Evolutionary conservation across 2,113 vertebrate species (phyloP).

Genomic region (Petaurus breviceps): DNA sequence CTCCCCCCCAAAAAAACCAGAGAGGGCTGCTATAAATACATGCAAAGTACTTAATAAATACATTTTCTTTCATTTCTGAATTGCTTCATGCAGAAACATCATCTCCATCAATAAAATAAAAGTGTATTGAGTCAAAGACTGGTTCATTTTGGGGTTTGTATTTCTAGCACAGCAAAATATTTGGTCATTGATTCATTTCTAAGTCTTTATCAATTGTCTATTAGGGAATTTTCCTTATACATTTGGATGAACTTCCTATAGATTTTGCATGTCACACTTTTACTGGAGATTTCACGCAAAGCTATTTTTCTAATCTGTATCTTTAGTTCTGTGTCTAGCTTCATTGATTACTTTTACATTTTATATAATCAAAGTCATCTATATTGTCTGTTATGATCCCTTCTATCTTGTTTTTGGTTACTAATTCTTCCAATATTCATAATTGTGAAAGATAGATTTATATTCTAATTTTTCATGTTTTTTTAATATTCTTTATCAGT

Average conservation of each 20-base stretch:
- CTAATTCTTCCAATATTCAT: not conserved
- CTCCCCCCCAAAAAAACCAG: no score
- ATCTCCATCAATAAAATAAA: not conserved
- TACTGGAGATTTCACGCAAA: not conserved
- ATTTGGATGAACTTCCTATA: not conserved
- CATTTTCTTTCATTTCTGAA: not conserved
- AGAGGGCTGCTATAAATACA: no score
- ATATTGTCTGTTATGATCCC: not conserved
- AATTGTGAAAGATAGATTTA: not conserved
- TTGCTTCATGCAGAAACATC: not conserved
- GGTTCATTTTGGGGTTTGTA: not conserved
- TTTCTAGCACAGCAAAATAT: not conserved
- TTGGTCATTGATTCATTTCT: not conserved
- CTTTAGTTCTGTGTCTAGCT: not conserved
- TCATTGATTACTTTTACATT: not conserved
- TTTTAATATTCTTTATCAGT: not conserved
- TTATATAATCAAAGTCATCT: not conserved
- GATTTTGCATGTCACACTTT: not conserved
- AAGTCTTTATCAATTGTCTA: not conserved
- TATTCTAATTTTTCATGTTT: not conserved
- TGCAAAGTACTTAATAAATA: not conserved
- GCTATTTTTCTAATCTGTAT: not conserved
- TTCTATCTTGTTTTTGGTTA: not conserved
- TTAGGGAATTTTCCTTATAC: not conserved
- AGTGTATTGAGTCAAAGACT: not conserved